phyloP scores from a whole-genome alignment of 2,113 vertebrate species.

The Zapornia atra region DNA sequence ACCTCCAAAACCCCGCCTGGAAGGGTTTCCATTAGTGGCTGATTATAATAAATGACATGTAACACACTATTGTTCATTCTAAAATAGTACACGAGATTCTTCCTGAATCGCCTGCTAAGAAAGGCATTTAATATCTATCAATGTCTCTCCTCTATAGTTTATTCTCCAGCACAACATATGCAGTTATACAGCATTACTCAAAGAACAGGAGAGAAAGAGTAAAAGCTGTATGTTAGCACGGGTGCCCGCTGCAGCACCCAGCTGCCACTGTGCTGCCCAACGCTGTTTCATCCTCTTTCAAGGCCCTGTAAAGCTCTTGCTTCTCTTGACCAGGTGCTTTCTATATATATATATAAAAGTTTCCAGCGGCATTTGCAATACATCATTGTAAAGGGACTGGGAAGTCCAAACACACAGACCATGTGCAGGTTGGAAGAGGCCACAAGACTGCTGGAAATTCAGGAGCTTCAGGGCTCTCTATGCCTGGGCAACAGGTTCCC shows the following conservation, averaged over 20 bases:
- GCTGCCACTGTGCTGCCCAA: background rate
- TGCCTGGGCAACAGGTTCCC: rapidly evolving
- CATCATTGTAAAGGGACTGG: background rate
- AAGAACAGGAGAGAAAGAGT: conserved; percentile 16
- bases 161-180: conserved; percentile 20
- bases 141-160: conserved; percentile 20
- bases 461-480: background rate
- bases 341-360: background rate
- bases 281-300: background rate
- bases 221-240: background rate
- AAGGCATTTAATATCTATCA: conserved; percentile 53
- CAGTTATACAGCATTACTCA: conserved; percentile 28
- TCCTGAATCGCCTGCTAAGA: conserved; percentile 26
- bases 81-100: conserved; percentile 56
- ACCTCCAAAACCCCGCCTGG: conserved; percentile 10
- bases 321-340: background rate
- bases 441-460: background rate
- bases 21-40: conserved; percentile 54
- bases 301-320: background rate
- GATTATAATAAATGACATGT: conserved; percentile 60
- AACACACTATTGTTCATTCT: conserved; percentile 58
- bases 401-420: background rate
- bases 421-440: background rate
- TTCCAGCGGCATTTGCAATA: background rate
- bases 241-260: background rate